These are phyloP conservation scores for Ceratina japonica DNA, from an alignment of 1,140 invertebrate genomes.

Conservation along the genomic window DNA sequence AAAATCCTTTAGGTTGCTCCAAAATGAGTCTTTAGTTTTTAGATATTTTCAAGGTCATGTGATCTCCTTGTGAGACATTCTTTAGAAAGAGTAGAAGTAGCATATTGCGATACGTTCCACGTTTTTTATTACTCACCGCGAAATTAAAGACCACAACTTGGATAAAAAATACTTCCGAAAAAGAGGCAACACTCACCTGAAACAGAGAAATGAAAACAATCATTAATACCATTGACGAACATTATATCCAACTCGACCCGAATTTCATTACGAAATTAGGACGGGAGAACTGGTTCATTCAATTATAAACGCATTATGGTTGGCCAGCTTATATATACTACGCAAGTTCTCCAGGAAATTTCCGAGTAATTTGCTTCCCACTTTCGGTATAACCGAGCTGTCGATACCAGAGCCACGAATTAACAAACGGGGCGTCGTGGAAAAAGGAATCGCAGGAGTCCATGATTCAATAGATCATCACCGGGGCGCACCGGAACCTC, in stretches of 20 bases:
- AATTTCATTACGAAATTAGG: neutral
- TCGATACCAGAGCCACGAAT: constrained; percentile 53
- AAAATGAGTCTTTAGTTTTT: too few relatives aligned
- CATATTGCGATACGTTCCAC: too few relatives aligned
- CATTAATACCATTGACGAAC: neutral
- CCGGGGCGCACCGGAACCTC: neutral
- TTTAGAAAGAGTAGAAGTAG: too few relatives aligned
- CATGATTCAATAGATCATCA: constrained; percentile 3
- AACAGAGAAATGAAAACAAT: constrained; percentile 17
- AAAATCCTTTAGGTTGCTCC: too few relatives aligned
- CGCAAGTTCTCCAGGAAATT: constrained; percentile 28
- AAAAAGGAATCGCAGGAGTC: constrained; percentile 26
- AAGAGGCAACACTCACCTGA: constrained; percentile 19
- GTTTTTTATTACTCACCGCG: neutral
- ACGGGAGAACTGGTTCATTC: constrained; percentile 1
- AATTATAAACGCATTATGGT: constrained; percentile 34
- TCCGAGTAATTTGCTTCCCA: constrained; percentile 46
- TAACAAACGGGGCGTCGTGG: constrained; percentile 13
- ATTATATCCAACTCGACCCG: neutral
- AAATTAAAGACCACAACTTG: too few relatives aligned
- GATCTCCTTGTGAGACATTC: too few relatives aligned
- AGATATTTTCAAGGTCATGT: too few relatives aligned
- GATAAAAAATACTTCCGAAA: too few relatives aligned
- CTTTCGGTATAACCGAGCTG: constrained; percentile 48
- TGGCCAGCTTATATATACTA: constrained; percentile 4